Base-by-base conservation (phyloP, 1,140 invertebrate genomes). In the Nautilus pompilius region DNA sequence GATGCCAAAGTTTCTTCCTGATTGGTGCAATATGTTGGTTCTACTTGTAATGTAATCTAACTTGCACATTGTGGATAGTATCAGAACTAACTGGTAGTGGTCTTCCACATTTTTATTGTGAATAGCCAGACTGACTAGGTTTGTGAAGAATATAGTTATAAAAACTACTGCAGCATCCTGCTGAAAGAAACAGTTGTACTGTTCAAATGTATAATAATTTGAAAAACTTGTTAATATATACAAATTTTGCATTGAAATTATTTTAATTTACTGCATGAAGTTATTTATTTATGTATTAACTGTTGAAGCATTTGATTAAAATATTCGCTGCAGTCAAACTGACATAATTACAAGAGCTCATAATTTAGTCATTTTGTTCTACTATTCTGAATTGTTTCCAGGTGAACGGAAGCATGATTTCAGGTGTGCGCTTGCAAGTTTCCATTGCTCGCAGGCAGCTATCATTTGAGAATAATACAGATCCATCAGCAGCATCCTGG, bases 391-490 rank as follows among this genome's bases (percentile, higher is more conserved):
- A 58, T 62, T 49, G 60, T 29, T 77, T 77, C 48, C 69, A 88
- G 84, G 89, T 95, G 84, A 91, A 95, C 84, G 90, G 90, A 26
- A 90, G 87, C 72, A 90, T 88, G 85, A 89, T 90, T 20, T 89
- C 86, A 69, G 91, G 91, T 51, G 89, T 92, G 58, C 88, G 89
- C 59, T 81, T 94, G 15, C 88, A 89, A 83, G 93, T 94, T 10
- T 90, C 91, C 5, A 84, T 94, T 71, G 92, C 93, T 0, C 84
- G 92, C 67, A 84, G 91, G 57, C 93, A 95, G 73, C 91, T 91
- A 0, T 85, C 90, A 59, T 90, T 93, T 79, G 90, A 93, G 69
- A 86, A 89, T 8, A 88, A 89, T 30, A 90, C 87, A 77, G 89
- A 90, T 4, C 87, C 89, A 6, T 91, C 90, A 0, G 89, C 90